Conservation (phyloP, 92 coral and sea anemone species). For the Zoanthus sociatus region DNA sequence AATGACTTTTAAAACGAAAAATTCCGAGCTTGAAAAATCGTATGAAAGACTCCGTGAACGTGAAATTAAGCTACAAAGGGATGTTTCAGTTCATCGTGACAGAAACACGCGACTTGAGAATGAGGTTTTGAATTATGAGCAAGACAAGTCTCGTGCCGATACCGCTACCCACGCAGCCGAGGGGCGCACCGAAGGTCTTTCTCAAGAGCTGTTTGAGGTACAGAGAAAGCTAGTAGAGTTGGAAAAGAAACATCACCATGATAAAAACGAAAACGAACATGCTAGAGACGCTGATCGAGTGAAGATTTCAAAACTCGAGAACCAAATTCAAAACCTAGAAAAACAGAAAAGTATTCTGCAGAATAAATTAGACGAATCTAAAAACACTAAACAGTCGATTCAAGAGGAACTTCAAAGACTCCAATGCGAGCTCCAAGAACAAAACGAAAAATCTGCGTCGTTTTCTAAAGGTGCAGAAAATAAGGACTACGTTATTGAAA, state of each 20-base stretch:
- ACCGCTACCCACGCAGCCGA: slow-evolving; percentile 70
- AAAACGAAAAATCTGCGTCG: slow-evolving; percentile 56
- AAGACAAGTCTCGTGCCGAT: slow-evolving; percentile 70
- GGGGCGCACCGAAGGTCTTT: slow-evolving; percentile 67
- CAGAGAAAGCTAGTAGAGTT: slow-evolving; percentile 73
- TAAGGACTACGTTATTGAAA: slow-evolving; percentile 72
- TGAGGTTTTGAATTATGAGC: slow-evolving; percentile 58
- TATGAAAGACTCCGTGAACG: slow-evolving; percentile 69
- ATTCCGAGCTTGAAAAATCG: slow-evolving; percentile 69
- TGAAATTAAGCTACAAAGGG: slow-evolving; percentile 74
- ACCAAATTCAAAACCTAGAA: slow-evolving; percentile 72
- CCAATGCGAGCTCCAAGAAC: slow-evolving; percentile 70
- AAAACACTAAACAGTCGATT: slow-evolving; percentile 61
- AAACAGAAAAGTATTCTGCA: slow-evolving; percentile 78
- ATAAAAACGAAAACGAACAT: slow-evolving; percentile 65
- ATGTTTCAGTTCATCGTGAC: slow-evolving; percentile 60
- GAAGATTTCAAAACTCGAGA: slow-evolving; percentile 81
- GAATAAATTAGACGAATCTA: slow-evolving; percentile 78
- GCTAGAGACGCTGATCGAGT: slow-evolving; percentile 69
- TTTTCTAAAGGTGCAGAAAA: slow-evolving; percentile 73
- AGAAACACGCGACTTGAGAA: slow-evolving; percentile 71
- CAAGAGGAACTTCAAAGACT: slow-evolving; percentile 74
- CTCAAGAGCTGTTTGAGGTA: slow-evolving; percentile 74
- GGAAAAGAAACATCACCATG: slow-evolving; percentile 60
- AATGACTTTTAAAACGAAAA: slow-evolving; percentile 68